phyloP scores from a whole-genome alignment of 2,113 vertebrate genomes.

The Dendropsophus ebraccatus region DNA sequence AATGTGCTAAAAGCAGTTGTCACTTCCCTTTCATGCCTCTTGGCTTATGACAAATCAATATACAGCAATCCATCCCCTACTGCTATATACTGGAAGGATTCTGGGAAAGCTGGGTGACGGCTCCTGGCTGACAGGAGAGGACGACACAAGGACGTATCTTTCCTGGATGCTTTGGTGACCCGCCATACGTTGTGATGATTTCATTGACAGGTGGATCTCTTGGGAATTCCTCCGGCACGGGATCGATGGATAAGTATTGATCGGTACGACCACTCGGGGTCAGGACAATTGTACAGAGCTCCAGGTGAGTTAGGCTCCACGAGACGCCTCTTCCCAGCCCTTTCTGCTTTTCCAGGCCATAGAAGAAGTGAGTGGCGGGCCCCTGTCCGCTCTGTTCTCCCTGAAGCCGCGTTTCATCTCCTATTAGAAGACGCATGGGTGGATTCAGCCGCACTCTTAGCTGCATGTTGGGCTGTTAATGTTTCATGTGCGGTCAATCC shows the following conservation, averaged over 20 bases:
- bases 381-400: not conserved
- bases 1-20: not conserved
- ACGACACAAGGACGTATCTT: not conserved
- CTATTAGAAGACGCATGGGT: conserved; percentile 61
- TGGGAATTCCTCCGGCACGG: not conserved
- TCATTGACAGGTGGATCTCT: not conserved
- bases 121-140: not conserved
- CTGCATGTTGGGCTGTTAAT: conserved; percentile 67
- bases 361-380: not conserved
- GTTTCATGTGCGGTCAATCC: conserved; percentile 69
- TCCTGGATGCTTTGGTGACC: not conserved
- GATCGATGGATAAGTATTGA: not conserved
- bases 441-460: conserved; percentile 60
- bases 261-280: not conserved
- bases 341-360: not conserved
- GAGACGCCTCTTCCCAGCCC: not conserved
- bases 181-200: too few relatives aligned
- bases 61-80: not conserved
- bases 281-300: not conserved
- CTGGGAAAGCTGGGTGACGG: not conserved
- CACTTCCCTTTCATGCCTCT: too few relatives aligned
- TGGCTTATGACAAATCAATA: not conserved
- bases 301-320: not conserved
- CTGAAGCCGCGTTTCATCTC: conserved; percentile 56
- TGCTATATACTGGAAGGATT: not conserved